phyloP scores from a whole-genome alignment of 2,888 invertebrate genomes.

The Caenorhabditis sulstoni region DNA sequence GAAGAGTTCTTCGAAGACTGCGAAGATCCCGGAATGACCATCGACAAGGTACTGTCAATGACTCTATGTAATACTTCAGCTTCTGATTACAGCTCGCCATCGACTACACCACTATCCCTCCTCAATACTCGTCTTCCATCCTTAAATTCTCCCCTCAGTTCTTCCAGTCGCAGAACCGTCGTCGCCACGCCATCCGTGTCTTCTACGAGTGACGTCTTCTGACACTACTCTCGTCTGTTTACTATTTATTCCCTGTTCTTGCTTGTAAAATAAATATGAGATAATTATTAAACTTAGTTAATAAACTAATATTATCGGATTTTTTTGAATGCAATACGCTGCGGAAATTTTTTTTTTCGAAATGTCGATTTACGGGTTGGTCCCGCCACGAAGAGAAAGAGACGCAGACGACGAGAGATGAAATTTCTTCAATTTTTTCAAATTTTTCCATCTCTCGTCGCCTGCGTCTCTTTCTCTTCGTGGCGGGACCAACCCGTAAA shows the following conservation, averaged over 20 bases:
- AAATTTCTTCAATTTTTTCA: too few relatives aligned
- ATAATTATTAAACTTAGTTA: too few relatives aligned
- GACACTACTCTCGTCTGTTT: background rate
- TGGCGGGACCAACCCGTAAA: too few relatives aligned
- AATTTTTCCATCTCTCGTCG: too few relatives aligned
- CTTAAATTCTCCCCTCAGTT: slow-evolving; percentile 21
- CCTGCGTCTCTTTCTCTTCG: too few relatives aligned
- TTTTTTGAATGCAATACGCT: background rate
- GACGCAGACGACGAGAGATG: too few relatives aligned
- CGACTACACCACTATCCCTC: slow-evolving; percentile 43
- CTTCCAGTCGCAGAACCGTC: slow-evolving; percentile 42
- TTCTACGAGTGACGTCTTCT: slow-evolving; percentile 39
- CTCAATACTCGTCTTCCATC: background rate
- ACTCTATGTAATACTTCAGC: background rate
- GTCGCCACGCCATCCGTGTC: slow-evolving; percentile 57
- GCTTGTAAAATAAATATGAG: slow-evolving; percentile 3
- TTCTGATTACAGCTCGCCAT: slow-evolving; percentile 55
- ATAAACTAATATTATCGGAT: background rate
- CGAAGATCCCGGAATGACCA: slow-evolving; percentile 13
- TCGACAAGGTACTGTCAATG: slow-evolving; percentile 32
- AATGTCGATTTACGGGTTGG: too few relatives aligned
- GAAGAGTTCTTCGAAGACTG: slow-evolving; percentile 15
- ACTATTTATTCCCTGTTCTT: background rate
- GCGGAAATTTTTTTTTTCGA: background rate
- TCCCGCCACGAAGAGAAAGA: too few relatives aligned